Percentiles rank a stretch among this genome's conserved stretches.
phyloP scores from a whole-genome alignment of 2,113 vertebrate genomes.

The Hassar affinis region DNA sequence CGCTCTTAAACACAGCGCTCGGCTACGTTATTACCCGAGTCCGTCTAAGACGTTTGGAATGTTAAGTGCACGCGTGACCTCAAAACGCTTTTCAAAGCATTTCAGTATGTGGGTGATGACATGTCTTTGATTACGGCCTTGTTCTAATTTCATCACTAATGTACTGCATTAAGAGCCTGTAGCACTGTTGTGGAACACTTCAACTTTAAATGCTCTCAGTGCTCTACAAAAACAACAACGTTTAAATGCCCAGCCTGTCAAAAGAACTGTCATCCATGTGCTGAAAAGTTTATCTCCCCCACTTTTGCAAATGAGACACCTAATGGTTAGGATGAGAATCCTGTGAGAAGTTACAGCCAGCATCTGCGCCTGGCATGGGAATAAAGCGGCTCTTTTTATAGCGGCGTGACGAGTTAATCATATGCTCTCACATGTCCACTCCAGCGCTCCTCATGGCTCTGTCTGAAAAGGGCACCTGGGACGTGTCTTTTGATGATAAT shows the following conservation, averaged over 20 bases:
- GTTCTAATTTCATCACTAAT: constrained; percentile 25
- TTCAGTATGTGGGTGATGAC: constrained; percentile 17
- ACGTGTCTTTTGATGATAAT: constrained; percentile 50
- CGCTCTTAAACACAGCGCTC: not conserved
- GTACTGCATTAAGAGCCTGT: constrained; percentile 5
- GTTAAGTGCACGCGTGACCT: not conserved
- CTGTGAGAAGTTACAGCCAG: constrained; percentile 39
- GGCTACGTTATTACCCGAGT: not conserved
- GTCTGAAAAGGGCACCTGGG: constrained; percentile 57
- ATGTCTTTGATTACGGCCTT: constrained; percentile 25
- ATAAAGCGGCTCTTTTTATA: constrained; percentile 53
- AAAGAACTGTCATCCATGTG: constrained; percentile 37
- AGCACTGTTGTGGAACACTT: constrained; percentile 12
- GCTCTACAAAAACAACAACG: constrained; percentile 15
- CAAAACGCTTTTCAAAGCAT: constrained; percentile 11
- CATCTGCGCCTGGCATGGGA: constrained; percentile 43
- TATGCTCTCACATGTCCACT: constrained; percentile 56
- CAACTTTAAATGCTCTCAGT: constrained; percentile 34
- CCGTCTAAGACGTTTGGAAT: constrained; percentile 28
- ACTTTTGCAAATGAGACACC: constrained; percentile 43
- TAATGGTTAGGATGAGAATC: constrained; percentile 39
- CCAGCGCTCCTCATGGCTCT: constrained; percentile 39
- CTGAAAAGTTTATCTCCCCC: constrained; percentile 37
- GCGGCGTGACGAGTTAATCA: constrained; percentile 55
- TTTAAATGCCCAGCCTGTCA: not conserved